A percentile compares a stretch with the other conserved stretches of the same genome.
phyloP scores from a whole-genome alignment of 2,888 invertebrate genomes.

The Patella pellucida region DNA sequence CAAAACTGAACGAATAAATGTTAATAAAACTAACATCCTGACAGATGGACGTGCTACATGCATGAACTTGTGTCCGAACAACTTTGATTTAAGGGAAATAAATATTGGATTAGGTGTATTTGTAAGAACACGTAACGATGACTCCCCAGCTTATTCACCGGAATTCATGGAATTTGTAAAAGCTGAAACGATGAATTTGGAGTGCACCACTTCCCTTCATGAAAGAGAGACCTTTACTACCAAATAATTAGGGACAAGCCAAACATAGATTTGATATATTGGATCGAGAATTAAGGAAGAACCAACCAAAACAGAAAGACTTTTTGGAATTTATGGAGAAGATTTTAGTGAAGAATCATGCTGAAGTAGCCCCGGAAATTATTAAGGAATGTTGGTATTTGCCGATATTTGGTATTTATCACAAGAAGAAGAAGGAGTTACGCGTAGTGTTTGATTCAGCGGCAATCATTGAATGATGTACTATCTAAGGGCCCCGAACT shows the following conservation, averaged over 20 bases:
- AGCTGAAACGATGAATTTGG: constrained; percentile 6
- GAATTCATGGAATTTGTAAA: background rate
- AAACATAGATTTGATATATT: background rate
- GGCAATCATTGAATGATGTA: too few relatives aligned
- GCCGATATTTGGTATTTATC: background rate
- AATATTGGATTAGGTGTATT: background rate
- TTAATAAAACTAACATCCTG: constrained; percentile 20
- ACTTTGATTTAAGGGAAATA: background rate
- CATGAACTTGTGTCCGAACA: constrained; percentile 15
- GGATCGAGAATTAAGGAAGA: background rate
- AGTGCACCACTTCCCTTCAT: background rate
- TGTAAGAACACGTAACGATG: background rate
- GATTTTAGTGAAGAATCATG: background rate
- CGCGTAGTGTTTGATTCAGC: constrained; percentile 6
- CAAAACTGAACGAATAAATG: constrained; percentile 13
- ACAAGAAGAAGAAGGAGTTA: background rate
- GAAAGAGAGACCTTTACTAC: background rate
- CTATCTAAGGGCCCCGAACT: too few relatives aligned
- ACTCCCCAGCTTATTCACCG: background rate
- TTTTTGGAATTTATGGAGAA: background rate
- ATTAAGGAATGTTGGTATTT: background rate
- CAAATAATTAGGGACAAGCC: background rate
- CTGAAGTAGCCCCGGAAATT: background rate
- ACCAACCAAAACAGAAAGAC: background rate
- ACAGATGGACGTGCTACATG: constrained; percentile 7